Percentiles rank a stretch among this genome's conserved stretches.
Evolutionary conservation across 1,140 invertebrate genomes (phyloP).

Genomic region (Zaprionus nigranus): DNA sequence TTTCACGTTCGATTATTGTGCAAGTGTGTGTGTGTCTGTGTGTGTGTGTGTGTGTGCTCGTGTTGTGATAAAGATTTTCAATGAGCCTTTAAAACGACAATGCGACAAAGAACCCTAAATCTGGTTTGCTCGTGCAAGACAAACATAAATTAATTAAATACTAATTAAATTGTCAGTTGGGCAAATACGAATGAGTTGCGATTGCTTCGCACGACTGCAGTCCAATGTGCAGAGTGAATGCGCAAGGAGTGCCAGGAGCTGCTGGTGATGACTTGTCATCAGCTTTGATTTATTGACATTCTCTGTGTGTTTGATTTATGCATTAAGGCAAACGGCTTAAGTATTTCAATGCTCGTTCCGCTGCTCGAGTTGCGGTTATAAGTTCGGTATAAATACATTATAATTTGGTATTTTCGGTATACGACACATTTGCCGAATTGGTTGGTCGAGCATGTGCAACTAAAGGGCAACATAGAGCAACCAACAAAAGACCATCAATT

Average conservation of each 20-base stretch:
- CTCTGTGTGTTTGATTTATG: constrained; percentile 58
- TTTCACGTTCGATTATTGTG: constrained; percentile 27
- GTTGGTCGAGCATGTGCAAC: not conserved
- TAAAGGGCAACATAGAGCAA: not conserved
- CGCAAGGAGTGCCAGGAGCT: too few species aligned
- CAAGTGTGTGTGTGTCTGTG: not conserved
- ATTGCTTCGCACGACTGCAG: constrained; percentile 1
- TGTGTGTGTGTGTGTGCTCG: too few species aligned
- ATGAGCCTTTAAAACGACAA: not conserved
- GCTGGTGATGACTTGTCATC: constrained; percentile 56
- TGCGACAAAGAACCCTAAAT: not conserved
- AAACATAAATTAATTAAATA: constrained; percentile 44
- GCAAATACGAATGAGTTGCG: constrained; percentile 52
- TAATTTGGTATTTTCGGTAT: not conserved
- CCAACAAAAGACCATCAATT: not conserved
- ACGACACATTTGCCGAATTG: not conserved
- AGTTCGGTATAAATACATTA: not conserved
- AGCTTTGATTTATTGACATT: constrained; percentile 65
- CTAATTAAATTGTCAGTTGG: constrained; percentile 39
- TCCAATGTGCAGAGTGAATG: not conserved
- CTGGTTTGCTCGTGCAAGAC: not conserved
- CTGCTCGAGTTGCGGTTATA: not conserved
- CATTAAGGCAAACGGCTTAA: too few species aligned
- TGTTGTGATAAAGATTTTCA: not conserved
- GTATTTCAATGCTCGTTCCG: too few species aligned